Base-by-base conservation (phyloP, 1,140 invertebrate species). In the Octopus bimaculoides region DNA sequence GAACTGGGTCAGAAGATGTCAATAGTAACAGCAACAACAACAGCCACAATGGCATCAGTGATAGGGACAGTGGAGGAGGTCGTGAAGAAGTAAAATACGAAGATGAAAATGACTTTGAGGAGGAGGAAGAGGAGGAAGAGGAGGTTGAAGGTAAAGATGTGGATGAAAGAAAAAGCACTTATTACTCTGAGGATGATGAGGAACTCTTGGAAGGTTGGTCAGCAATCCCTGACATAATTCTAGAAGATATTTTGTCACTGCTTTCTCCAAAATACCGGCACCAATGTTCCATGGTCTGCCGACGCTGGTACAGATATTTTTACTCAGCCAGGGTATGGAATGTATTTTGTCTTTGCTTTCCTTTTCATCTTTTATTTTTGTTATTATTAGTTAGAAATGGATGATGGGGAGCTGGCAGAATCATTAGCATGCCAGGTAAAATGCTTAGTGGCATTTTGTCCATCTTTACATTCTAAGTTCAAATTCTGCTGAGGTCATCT, bases 211-310 rank as follows among this genome's bases (percentile, higher is more conserved):
- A 80, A 20, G 82, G 85, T 6, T 96, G 95, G 95, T 91, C 91
- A 78, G 89, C 92, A 76, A 87, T 95, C 52, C 95, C 95, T 0
- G 94, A 96, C 85, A 90, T 96, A 20, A 82, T 96, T 5, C 86
- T 96, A 10, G 95, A 96, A 87, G 91, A 94, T 86, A 93, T 96
- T 77, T 96, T 95, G 86, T 91, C 92, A 0, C 92, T 94, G 85
- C 88, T 96, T 14, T 91, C 89, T 0, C 93, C 94, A 20, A 91
- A 92, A 54, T 92, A 95, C 83, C 91, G 94, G 14, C 95, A 95
- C 85, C 93, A 93, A 82, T 93, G 94, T 0, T 95, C 95, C n/a
- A 89, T 93, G 83, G 94, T 95, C 9, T 93, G 94, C 84, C 89
- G 84, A 74, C 90, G 90, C 9, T 95, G 95, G 95, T 92, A 95